Evolutionary conservation across 2,888 invertebrate genomes (phyloP).

Genomic region (Pterobdella sp.): DNA sequence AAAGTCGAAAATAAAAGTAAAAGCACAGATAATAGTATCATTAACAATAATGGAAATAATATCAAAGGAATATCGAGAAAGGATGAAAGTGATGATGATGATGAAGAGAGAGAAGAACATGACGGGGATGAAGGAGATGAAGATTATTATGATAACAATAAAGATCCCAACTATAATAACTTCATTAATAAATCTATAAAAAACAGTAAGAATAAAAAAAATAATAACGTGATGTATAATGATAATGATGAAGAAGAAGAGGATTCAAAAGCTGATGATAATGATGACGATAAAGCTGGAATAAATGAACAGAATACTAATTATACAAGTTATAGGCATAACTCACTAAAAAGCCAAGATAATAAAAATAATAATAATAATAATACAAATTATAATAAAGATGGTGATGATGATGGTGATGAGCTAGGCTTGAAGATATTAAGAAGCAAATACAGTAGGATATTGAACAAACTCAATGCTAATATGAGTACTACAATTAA

Average conservation of each 20-base stretch:
- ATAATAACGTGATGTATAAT: conserved; percentile 16
- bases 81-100: conserved; percentile 14
- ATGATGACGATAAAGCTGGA: conserved; percentile 19
- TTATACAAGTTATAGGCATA: too few relatives aligned
- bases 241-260: conserved; percentile 28
- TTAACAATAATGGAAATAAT: too few relatives aligned
- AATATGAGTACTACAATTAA: too few relatives aligned
- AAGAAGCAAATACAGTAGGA: too few relatives aligned
- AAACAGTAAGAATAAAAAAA: conserved; percentile 21
- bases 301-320: conserved; percentile 14
- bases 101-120: conserved; percentile 25
- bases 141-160: conserved; percentile 16
- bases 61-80: too few relatives aligned
- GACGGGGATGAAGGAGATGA: conserved; percentile 13
- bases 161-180: conserved; percentile 10
- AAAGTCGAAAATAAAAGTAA: too few relatives aligned
- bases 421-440: too few relatives aligned
- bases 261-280: conserved; percentile 24
- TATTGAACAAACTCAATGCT: too few relatives aligned
- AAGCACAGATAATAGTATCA: too few relatives aligned
- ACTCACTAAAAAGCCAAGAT: too few relatives aligned
- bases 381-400: background rate
- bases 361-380: conserved; percentile 4
- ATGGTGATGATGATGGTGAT: background rate
- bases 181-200: conserved; percentile 17